Evolutionary conservation across 2,888 invertebrate species (phyloP), one percentile per base, ranked within the genome.

Genomic region (Thyatira batis): DNA sequence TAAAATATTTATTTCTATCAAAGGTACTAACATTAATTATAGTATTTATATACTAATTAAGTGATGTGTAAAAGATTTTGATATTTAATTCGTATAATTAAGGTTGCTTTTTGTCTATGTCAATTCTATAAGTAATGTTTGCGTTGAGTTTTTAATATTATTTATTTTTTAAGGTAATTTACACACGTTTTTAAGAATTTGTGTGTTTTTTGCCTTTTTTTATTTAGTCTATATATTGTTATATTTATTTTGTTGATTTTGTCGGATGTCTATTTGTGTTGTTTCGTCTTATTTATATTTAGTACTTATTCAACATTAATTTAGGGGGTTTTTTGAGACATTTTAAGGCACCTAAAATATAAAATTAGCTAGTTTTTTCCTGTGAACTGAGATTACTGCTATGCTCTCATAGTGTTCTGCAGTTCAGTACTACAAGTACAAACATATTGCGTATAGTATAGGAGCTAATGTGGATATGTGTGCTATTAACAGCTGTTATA

Each of bases 401-500:
- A 73, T 73, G 60, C 2, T 5, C 0, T 49, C 39, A 73, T 73
- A 73, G 73, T 55, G 68, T 56, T 58, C 64, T 63, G 50, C 58
- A 66, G 72, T 67, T 63, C 55, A 55, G 54, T 60, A 45, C 54
- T 53, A 46, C 51, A 53, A 65, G 67, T 65, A 65, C 70, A 63
- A 62, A 64, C 51, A 52, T 51, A 52, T 53, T 45, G 30, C 51
- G 45, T 48, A 45, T 54, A 54, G 51, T 49, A 43, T 52, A 58
- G 55, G 62, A 78, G 82, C 83, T 88, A 85, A 85, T 86, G 75
- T 87, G 83, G 74, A 83, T 87, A 87, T 88, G 87, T 89, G 87
- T 87, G 86, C 65, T 63, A 63, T 63, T 67, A 57, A 61, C 56
- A 50, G 49, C 57, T 50, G 51, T 52, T 55, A 45, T 51, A 54